Evolutionary conservation across 2,888 invertebrate species (phyloP), one percentile per base, ranked within the genome.

Genomic region (Odontothrips loti): DNA sequence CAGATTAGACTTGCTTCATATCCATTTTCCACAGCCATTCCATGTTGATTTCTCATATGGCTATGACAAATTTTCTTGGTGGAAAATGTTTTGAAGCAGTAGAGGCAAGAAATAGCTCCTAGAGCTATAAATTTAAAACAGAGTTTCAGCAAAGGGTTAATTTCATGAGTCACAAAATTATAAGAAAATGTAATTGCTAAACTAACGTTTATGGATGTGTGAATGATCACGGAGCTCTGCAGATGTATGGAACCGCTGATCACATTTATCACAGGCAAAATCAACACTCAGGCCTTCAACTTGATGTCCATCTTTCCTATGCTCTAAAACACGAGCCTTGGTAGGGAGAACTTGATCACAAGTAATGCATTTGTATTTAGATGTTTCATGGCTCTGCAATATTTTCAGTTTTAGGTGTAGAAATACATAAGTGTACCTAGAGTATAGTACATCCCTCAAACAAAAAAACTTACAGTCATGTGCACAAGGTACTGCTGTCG

Each of bases 211-310:
- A 27, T 75, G 68, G 27, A 27, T 75, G 23, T 75, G 68, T 9
- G 68, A 75, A 27, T 75, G 68, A 27, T 75, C 68, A 8, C 68
- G 23, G 4, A 75, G 27, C 23, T 75, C 68, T 27, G 68, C 68
- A 75, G 68, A 75, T 12, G 68, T 75, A 27, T 75, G 68, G 23
- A 75, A 75, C 23, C 68, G n/a, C 27, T 75, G 23, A 27, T 75
- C 68, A 75, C 68, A 75, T 75, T 75, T 75, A 27, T 75, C 68
- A 75, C 68, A 75, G 6, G 68, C 68, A 75, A 75, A 75, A 12
- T 75, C 68, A 11, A 75, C 68, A 27, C 68, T 75, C 3, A 75
- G 68, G 8, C 68, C 68, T 75, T 75, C 68, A 75, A 75, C 68
- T 12, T 75, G 68, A 75, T 75, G 68, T 12, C 68, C 68, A 75